Evolutionary conservation across 2,888 invertebrate species (phyloP), one percentile per base, ranked within the genome.

Genomic region (Tenthredo mesomela): DNA sequence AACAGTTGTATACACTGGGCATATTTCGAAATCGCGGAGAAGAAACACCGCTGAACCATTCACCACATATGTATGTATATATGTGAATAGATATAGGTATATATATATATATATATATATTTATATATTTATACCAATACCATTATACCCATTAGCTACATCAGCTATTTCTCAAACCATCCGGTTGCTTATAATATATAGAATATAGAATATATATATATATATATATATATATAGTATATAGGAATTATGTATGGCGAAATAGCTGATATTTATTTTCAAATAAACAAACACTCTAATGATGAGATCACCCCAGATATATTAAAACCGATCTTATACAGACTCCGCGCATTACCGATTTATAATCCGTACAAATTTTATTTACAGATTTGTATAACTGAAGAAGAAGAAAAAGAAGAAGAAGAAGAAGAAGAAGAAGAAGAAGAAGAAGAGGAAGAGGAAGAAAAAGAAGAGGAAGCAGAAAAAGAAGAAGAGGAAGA

Each of bases 211-310:
- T 43, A 12, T 73, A 37, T n/a, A 10, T 67, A 18, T 15, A 25
- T 33, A 70, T 73, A 4, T 73, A 43, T 73, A 18, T 15, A 47
- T 12, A 9, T 73, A 29, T 70, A n/a, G 12, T 6, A 2, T 71
- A 71, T 71, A 71, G 50, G 50, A 25, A n/a, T 77, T 77, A 86
- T 87, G 88, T 77, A 86, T 87, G 88, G 85, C 87, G 85, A 87
- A 87, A 84, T 86, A 86, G 86, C 71, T 86, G 87, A 88, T 91
- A 90, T 90, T 91, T 90, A 90, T 92, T 91, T 91, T 91, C 89
- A 89, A 90, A 90, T 90, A 92, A 92, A 92, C 91, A 90, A 90
- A 89, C 90, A 90, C 89, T 90, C 91, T 90, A 89, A 90, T 89
- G 90, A 89, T 89, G 90, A 89, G 90, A 91, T 91, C 90, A 90